Percentiles rank a stretch among this genome's conserved stretches.
Evolutionary conservation across 2,797 vertebrate species (phyloP).

Genomic region (Epinephelus malabaricus): DNA sequence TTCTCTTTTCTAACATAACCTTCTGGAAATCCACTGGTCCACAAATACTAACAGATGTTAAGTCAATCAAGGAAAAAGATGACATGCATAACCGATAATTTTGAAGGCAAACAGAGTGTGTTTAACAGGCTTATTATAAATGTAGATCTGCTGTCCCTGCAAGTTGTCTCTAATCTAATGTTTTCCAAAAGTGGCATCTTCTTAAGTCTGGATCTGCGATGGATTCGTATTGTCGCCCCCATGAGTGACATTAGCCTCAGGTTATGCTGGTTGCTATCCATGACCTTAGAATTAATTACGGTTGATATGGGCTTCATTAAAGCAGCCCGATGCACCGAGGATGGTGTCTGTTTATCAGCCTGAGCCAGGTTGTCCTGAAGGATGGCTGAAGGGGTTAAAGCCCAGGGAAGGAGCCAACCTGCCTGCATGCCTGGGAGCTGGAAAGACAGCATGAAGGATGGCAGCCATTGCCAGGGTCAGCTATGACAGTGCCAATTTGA

Average conservation of each 20-base stretch:
- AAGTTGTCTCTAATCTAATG: constrained; percentile 23
- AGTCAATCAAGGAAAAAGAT: constrained; percentile 50
- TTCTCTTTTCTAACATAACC: constrained; percentile 54
- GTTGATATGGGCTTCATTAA: constrained; percentile 75
- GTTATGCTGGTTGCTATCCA: constrained; percentile 70
- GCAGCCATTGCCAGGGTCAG: constrained; percentile 94
- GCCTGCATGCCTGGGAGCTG: constrained; percentile 77
- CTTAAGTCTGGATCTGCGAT: constrained; percentile 28
- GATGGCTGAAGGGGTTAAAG: constrained; percentile 85
- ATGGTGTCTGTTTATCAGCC: constrained; percentile 73
- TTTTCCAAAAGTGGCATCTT: constrained; percentile 44
- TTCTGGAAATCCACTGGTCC: constrained; percentile 57
- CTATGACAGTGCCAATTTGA: constrained; percentile 94
- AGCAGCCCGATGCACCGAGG: constrained; percentile 56
- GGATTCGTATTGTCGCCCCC: constrained; percentile 27
- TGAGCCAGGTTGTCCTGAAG: constrained; percentile 69
- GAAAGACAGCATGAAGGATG: constrained; percentile 94
- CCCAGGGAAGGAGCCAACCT: constrained; percentile 76
- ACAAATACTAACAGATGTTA: constrained; percentile 72
- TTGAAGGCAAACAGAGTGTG: constrained; percentile 28
- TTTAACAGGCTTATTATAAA: constrained; percentile 45
- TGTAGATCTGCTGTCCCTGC: constrained; percentile 1
- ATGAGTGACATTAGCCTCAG: constrained; percentile 64
- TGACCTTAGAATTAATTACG: constrained; percentile 79
- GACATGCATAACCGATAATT: constrained; percentile 31